These are phyloP conservation scores for Drosophila willistoni DNA, from an alignment of 1,140 invertebrate genomes.

Conservation along the genomic window DNA sequence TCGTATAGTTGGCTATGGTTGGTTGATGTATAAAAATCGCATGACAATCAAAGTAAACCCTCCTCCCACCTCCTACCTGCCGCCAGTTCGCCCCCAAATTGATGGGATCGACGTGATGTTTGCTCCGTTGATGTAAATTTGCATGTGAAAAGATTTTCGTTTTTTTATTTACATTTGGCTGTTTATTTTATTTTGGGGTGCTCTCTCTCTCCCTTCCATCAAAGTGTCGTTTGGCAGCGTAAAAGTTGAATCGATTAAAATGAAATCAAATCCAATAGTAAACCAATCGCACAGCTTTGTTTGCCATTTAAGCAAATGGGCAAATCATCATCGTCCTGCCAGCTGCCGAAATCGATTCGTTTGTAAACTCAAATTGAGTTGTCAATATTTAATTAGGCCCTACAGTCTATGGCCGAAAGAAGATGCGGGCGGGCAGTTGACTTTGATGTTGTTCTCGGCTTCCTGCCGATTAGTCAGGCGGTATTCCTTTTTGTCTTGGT, in stretches of 20 bases:
- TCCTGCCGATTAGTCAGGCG: conserved; percentile 71
- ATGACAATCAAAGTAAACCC: conserved; percentile 64
- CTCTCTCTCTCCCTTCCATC: conserved; percentile 42
- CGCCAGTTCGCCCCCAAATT: conserved; percentile 31
- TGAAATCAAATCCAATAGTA: conserved; percentile 72
- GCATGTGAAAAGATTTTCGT: conserved; percentile 71
- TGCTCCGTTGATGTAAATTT: conserved; percentile 58
- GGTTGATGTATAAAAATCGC: conserved; percentile 67
- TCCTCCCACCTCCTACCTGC: not conserved
- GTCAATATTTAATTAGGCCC: conserved; percentile 80
- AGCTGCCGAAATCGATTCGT: conserved; percentile 72
- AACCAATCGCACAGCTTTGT: conserved; percentile 74
- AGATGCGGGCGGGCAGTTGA: conserved; percentile 57
- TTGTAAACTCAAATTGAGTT: conserved; percentile 75
- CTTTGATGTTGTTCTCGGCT: conserved; percentile 62
- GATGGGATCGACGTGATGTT: conserved; percentile 66
- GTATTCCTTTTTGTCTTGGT: conserved; percentile 33
- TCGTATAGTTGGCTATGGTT: not conserved
- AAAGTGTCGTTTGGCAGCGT: conserved; percentile 48
- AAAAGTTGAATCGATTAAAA: conserved; percentile 71
- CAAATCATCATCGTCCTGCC: conserved; percentile 49
- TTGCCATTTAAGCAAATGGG: conserved; percentile 53
- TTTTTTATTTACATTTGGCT: conserved; percentile 17
- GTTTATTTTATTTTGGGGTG: not conserved
- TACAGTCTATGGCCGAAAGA: conserved; percentile 28